Percentiles rank a stretch among this genome's conserved stretches.
Conservation (phyloP, 2,888 invertebrate genomes). For the Brachynemurus nebulosus region DNA sequence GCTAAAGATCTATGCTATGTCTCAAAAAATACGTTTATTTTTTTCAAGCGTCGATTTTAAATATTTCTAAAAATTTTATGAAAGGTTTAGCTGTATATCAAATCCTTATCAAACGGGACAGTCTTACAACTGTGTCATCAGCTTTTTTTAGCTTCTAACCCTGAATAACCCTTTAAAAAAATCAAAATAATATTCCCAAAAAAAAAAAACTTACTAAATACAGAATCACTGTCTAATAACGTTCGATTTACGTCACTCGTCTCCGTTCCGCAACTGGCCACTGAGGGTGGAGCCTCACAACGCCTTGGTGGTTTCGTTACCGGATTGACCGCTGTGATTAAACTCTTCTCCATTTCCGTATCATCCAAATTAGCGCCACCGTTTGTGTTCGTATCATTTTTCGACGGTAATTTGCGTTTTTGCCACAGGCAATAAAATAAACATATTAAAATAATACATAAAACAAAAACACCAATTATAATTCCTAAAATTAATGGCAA, state of each 20-base stretch:
- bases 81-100: no score
- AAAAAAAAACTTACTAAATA: conserved; percentile 50
- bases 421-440: conserved; percentile 37
- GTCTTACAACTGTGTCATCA: no score
- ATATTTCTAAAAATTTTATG: no score
- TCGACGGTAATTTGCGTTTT: conserved; percentile 40
- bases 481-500: conserved; percentile 35
- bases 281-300: conserved; percentile 57
- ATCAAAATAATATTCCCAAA: background rate
- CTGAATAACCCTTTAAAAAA: background rate
- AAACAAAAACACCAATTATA: conserved; percentile 35
- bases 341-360: conserved; percentile 72
- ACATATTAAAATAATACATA: conserved; percentile 23
- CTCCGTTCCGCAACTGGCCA: conserved; percentile 61
- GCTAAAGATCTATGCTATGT: no score
- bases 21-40: no score
- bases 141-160: background rate
- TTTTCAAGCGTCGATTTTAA: no score
- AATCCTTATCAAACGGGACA: no score
- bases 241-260: conserved; percentile 72
- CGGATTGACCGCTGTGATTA: conserved; percentile 72
- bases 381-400: conserved; percentile 43
- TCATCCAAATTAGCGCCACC: conserved; percentile 59
- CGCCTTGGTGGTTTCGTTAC: conserved; percentile 70
- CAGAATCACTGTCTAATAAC: conserved; percentile 64